Conservation (phyloP, 2,888 invertebrate genomes). For the Cryptocheilus praepositus region DNA sequence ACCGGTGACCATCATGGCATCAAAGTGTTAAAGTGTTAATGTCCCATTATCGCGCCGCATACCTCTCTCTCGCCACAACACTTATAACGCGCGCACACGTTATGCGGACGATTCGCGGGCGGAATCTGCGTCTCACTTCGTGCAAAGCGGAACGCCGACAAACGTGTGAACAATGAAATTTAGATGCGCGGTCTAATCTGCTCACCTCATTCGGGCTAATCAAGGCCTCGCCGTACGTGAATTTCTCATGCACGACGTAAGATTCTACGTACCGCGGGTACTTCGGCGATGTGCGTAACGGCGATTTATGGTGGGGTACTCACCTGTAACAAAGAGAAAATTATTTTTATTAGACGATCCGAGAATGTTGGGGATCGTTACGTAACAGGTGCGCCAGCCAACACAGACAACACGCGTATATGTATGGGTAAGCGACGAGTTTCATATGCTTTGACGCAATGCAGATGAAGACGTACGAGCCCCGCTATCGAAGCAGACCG, state of each 20-base stretch:
- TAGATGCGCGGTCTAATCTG: too few species aligned
- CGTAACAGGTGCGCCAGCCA: neutral
- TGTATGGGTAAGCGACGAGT: neutral
- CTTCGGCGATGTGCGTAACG: conserved; percentile 13
- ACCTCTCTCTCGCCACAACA: too few species aligned
- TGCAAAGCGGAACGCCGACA: too few species aligned
- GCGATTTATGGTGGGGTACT: conserved; percentile 48
- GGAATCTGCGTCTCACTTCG: too few species aligned
- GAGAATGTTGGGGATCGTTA: conserved; percentile 13
- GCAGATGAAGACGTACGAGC: conserved; percentile 21
- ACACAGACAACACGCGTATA: neutral
- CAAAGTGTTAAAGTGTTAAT: too few species aligned
- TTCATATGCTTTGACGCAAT: conserved; percentile 31
- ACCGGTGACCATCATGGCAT: too few species aligned
- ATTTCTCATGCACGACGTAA: neutral
- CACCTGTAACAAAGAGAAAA: conserved; percentile 62
- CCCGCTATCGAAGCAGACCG: conserved; percentile 11
- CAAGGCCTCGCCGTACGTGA: too few species aligned
- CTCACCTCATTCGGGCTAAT: too few species aligned
- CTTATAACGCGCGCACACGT: too few species aligned
- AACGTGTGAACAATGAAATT: too few species aligned
- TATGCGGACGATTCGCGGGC: too few species aligned
- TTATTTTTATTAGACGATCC: conserved; percentile 29
- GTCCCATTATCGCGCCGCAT: too few species aligned
- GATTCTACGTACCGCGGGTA: conserved; percentile 40